Percentiles rank a stretch among this genome's conserved stretches.
These are phyloP conservation scores for Dicyrtoma fusca DNA, from an alignment of 2,888 invertebrate genomes.

Conservation along the genomic window DNA sequence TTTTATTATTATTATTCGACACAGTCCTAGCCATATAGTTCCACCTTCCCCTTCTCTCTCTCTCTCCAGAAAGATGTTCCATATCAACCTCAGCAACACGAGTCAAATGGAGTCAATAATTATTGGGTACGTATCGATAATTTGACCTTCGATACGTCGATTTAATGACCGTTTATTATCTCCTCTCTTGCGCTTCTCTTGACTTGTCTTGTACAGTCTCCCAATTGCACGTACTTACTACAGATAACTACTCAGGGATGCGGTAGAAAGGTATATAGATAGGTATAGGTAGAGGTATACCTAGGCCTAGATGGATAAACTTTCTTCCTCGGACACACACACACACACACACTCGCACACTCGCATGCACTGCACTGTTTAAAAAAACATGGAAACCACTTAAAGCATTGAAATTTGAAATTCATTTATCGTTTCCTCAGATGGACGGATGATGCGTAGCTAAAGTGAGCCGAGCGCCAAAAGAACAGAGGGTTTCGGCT, in stretches of 20 bases:
- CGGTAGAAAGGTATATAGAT: no score
- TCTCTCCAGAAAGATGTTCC: constrained; percentile 1
- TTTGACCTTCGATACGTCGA: constrained; percentile 49
- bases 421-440: constrained; percentile 18
- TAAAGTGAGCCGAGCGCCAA: no score
- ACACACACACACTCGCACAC: constrained; percentile 16
- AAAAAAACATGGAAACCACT: constrained; percentile 9
- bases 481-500: no score
- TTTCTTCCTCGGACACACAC: constrained; percentile 7
- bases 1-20: no score
- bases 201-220: neutral
- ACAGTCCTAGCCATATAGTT: no score
- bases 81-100: constrained; percentile 35
- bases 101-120: constrained; percentile 49
- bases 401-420: constrained; percentile 22
- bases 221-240: neutral
- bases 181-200: constrained; percentile 2
- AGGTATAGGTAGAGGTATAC: no score
- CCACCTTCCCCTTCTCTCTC: no score
- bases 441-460: no score
- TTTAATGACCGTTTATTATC: constrained; percentile 51
- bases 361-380: no score
- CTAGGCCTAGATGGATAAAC: no score
- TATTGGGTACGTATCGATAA: constrained; percentile 51
- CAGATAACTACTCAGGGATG: no score